A percentile compares a stretch with the other conserved stretches of the same genome.
These are phyloP conservation scores for Lasius platythorax DNA, from an alignment of 2,888 invertebrate genomes.

Conservation along the genomic window DNA sequence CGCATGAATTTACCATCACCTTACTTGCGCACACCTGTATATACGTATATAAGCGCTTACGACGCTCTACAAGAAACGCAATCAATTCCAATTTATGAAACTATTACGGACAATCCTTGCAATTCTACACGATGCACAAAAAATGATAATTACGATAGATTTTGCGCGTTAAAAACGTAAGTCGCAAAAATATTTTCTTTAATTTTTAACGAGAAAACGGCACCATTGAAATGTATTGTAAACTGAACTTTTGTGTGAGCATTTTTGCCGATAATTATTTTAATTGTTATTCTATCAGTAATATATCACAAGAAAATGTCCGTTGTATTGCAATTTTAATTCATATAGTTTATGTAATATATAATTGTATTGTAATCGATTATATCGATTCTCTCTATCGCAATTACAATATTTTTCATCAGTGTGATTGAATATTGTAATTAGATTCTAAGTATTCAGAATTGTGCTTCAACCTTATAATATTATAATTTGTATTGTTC, in stretches of 20 bases:
- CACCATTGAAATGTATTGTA: neutral
- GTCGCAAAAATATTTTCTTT: neutral
- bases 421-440: neutral
- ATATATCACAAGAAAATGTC: neutral
- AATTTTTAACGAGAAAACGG: neutral
- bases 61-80: neutral
- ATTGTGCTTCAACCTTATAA: neutral
- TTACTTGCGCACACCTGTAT: neutral
- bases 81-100: neutral
- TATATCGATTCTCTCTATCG: neutral
- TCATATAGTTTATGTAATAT: neutral
- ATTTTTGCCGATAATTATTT: neutral
- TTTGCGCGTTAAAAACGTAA: neutral
- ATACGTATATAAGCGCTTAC: neutral
- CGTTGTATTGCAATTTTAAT: neutral
- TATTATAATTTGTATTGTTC: neutral
- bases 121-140: neutral
- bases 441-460: neutral
- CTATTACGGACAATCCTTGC: neutral
- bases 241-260: neutral
- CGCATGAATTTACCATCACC: conserved; percentile 59
- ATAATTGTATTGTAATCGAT: neutral
- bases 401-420: neutral
- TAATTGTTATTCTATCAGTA: neutral
- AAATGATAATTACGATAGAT: neutral